phyloP scores from a whole-genome alignment of 1,140 invertebrate genomes.

The Melipona quadrifasciata region DNA sequence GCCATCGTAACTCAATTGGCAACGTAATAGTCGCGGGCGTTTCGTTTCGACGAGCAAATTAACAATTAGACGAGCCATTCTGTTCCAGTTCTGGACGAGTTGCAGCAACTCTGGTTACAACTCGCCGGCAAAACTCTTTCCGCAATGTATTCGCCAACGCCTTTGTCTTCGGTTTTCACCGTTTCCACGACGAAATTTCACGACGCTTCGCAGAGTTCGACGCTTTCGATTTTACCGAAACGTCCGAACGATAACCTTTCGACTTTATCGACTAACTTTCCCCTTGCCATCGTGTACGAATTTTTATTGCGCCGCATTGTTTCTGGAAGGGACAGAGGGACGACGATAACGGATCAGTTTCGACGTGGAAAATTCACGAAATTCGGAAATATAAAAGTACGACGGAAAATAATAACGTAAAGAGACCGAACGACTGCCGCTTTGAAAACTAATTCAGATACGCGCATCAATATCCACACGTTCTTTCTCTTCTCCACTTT shows the following conservation, averaged over 20 bases:
- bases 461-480: too few relatives aligned
- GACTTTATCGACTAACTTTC: background rate
- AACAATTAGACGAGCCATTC: conserved; percentile 25
- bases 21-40: conserved; percentile 25
- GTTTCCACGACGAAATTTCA: background rate
- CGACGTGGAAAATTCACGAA: background rate
- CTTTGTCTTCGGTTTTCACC: background rate
- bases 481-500: too few relatives aligned
- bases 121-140: background rate
- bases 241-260: background rate
- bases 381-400: too few relatives aligned
- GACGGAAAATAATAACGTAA: too few relatives aligned
- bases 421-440: too few relatives aligned
- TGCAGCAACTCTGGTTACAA: background rate
- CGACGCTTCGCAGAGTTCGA: background rate
- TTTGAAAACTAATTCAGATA: too few relatives aligned
- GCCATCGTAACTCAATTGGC: conserved; percentile 21
- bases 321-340: too few relatives aligned
- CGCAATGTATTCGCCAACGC: background rate
- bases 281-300: background rate
- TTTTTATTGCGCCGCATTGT: background rate
- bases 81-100: background rate
- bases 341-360: background rate
- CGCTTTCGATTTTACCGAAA: background rate
- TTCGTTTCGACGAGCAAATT: conserved; percentile 27